Base-by-base conservation (phyloP, 2,797 vertebrate species). In the Thaleichthys pacificus region DNA sequence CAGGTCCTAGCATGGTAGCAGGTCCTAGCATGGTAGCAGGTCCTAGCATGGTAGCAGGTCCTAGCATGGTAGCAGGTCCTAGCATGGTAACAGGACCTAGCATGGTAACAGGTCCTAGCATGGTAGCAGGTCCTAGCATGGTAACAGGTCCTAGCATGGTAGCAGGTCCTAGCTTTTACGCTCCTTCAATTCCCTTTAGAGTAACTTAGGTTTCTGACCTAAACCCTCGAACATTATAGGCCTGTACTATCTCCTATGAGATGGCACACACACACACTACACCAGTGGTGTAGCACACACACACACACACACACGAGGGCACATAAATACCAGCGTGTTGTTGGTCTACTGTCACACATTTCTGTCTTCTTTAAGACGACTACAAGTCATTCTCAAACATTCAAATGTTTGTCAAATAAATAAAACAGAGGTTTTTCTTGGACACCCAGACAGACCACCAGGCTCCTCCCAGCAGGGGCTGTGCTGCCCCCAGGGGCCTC, bases 361-460 rank as follows among this genome's bases (percentile, higher is more conserved):
- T 78, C 77, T 82, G 80, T 83, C 61, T 84, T 82, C 73, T 86
- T 84, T 79, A 75, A 79, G 77, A 81, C 76, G 77, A 76, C 85
- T 76, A 84, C 68, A 68, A 83, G 70, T 75, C 70, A 87, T 77
- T 80, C 86, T 78, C 76, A 83, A 84, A 91, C 87, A 91, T 92
- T 93, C 89, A 89, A 82, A 88, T 82, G 86, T 85, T 84, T 86
- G 87, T 81, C 89, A 86, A 89, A 88, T 89, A 85, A 89, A 89
- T 86, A 57, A 63, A 78, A 77, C 22, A 74, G 80, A 78, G 84
- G 74, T 26, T 17, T 82, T 85, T 73, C 74, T 77, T 61, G 76
- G 66, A 83, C 78, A 88, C n/a, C 28, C 15, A 58, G 51, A 15
- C 3, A n/a, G 19, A 68, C 19, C n/a, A 58, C 35, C 1, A 58